These are phyloP conservation scores for Dissostichus mawsoni DNA, from an alignment of 2,113 vertebrate species.

Conservation along the genomic window DNA sequence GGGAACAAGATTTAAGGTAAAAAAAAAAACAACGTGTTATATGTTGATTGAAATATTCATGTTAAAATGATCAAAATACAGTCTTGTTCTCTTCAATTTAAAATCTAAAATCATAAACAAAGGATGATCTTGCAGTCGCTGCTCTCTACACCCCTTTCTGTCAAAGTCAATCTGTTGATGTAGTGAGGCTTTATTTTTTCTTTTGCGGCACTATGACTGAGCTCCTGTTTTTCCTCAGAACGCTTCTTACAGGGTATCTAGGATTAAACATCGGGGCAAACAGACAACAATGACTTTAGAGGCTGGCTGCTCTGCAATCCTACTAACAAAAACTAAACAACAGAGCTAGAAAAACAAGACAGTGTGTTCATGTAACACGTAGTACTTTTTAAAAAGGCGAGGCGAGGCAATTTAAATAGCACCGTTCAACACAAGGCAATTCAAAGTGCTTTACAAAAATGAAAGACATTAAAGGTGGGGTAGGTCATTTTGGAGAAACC, in stretches of 20 bases:
- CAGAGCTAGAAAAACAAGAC: background rate
- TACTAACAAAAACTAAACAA: background rate
- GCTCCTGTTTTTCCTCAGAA: slow-evolving; percentile 1
- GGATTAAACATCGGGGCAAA: background rate
- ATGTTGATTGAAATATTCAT: background rate
- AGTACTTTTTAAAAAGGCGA: background rate
- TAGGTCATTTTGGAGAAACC: too few species aligned
- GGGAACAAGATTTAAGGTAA: background rate
- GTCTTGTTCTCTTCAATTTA: background rate
- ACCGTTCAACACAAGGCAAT: too few species aligned
- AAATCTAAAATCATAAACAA: background rate
- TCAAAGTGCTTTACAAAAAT: too few species aligned
- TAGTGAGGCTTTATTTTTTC: background rate
- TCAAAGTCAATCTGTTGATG: background rate
- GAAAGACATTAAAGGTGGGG: too few species aligned
- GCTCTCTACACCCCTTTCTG: background rate
- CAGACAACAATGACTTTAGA: background rate
- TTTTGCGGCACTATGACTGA: background rate
- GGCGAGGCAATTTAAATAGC: too few species aligned
- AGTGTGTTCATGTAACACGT: background rate
- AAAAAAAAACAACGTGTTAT: background rate
- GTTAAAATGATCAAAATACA: too few species aligned
- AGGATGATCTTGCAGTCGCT: background rate
- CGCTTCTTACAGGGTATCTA: background rate
- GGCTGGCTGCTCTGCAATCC: background rate